Evolutionary conservation across 2,888 invertebrate species (phyloP), one percentile per base, ranked within the genome.

Genomic region (Cactoblastis cactorum): DNA sequence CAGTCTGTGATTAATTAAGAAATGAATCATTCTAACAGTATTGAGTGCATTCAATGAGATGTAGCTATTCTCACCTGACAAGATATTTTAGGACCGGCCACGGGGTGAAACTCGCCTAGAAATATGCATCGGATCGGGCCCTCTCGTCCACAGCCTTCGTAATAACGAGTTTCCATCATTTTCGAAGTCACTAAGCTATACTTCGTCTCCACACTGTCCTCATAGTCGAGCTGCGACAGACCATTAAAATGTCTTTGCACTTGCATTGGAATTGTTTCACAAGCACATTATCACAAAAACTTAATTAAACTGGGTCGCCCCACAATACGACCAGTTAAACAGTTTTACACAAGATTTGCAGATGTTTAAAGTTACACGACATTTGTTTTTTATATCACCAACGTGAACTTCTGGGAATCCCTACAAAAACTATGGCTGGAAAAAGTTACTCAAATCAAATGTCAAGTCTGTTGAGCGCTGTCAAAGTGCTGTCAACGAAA

Each of bases 51-150:
- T 8, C 0, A 9, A 39, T 57, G 58, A 59, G 15, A 58, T 58
- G 59, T 59, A 14, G 8, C 17, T 52, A 15, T 24, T 60, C 74
- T 72, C 71, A 96, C 96, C 91, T 96, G 96, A 69, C 95, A 95
- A 47, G 95, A 93, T 69, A 96, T 95, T 86, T 95, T 95, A 3
- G 95, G 96, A 1, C 96, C 96, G 9, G 93, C 95, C 6, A 94
- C 93, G 1, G 93, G 93, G 74, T 95, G 94, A 67, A 95, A 94
- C 69, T 94, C 92, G 53, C 95, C 95, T 33, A 96, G 91, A 74
- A 96, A 96, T 77, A 96, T 95, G 67, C 96, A 96, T 49, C 95
- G 91, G 58, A 96, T 95, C 5, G 94, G 93, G 3, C 95, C 95
- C 70, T 95, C 94, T 46, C 92, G 91, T 8, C 92, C 93, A 59